Evolutionary conservation across 2,888 invertebrate species (phyloP).

Genomic region (Sarcophaga carnaria): DNA sequence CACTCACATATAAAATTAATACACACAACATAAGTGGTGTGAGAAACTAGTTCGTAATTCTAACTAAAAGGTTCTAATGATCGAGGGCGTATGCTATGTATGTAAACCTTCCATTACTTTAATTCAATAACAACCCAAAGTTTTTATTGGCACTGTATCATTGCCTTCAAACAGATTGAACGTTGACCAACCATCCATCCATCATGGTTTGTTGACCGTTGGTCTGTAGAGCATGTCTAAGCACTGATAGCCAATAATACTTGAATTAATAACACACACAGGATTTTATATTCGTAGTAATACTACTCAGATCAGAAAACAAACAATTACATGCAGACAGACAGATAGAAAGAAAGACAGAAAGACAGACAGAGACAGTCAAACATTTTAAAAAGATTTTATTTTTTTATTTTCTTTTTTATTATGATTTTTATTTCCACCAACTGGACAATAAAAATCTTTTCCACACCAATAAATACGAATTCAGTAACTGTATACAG

Average conservation of each 20-base stretch:
- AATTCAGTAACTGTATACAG: background rate
- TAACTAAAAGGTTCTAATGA: too few species aligned
- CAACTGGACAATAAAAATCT: background rate
- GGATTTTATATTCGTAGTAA: background rate
- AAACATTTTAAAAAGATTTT: background rate
- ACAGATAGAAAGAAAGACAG: background rate
- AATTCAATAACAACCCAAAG: background rate
- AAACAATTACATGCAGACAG: background rate
- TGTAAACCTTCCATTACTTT: too few species aligned
- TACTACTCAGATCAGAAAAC: background rate
- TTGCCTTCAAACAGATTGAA: background rate
- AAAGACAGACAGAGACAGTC: background rate
- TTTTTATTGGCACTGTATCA: background rate
- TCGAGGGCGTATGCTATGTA: too few species aligned
- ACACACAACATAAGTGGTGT: too few species aligned
- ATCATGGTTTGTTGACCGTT: conserved; percentile 3
- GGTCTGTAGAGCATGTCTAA: conserved; percentile 18
- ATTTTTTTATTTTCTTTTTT: background rate
- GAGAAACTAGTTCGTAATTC: too few species aligned
- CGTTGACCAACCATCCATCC: background rate
- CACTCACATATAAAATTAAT: too few species aligned
- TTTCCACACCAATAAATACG: background rate
- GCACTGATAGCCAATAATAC: conserved; percentile 3
- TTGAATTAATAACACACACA: conserved; percentile 25
- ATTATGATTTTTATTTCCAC: background rate